These are phyloP conservation scores for Synergus laeviventris DNA, from an alignment of 2,888 invertebrate genomes.

Conservation along the genomic window DNA sequence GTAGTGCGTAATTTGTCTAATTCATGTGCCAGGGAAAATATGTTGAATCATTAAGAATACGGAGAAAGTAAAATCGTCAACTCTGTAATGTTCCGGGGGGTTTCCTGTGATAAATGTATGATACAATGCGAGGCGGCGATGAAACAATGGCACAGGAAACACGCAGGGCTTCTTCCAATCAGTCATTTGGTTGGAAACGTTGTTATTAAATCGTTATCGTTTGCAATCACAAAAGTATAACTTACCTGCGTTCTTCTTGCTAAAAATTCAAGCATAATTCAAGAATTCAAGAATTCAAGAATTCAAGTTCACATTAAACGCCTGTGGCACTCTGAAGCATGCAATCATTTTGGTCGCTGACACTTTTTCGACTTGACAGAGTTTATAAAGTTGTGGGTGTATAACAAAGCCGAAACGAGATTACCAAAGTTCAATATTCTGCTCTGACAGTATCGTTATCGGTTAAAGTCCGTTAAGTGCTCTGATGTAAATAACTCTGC, in stretches of 20 bases:
- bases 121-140: slow-evolving; percentile 6
- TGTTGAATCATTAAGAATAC: neutral
- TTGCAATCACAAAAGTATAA: slow-evolving; percentile 3
- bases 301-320: no score
- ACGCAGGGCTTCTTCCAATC: slow-evolving; percentile 12
- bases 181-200: slow-evolving; percentile 20
- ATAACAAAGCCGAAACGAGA: neutral
- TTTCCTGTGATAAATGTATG: slow-evolving; percentile 24
- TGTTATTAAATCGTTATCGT: slow-evolving; percentile 29
- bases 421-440: slow-evolving; percentile 5
- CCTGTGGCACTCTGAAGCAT: no score
- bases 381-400: neutral
- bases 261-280: no score
- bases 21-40: neutral
- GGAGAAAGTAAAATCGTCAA: neutral
- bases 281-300: no score
- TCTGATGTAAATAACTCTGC: slow-evolving; percentile 8
- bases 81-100: neutral
- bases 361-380: neutral
- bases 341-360: no score
- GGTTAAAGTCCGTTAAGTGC: slow-evolving; percentile 7
- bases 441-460: neutral
- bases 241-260: neutral
- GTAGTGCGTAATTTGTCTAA: slow-evolving; percentile 8
- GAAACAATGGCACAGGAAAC: slow-evolving; percentile 21